These are phyloP conservation scores for Rhabdophis nuchalis DNA, from an alignment of 2,797 vertebrate species.

Conservation along the genomic window DNA sequence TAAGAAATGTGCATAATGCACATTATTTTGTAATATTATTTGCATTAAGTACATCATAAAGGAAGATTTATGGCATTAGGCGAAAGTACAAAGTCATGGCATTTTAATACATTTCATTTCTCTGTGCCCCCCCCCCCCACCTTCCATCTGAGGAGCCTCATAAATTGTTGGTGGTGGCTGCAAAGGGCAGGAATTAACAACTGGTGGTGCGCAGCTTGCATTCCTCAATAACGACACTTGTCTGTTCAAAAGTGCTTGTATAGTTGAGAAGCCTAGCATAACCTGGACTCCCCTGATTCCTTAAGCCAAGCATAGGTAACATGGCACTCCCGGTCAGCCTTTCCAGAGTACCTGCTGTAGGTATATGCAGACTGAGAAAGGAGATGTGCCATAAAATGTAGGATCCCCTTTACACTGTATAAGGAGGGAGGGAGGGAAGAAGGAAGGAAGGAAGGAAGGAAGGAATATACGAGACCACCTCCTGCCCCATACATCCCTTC, in stretches of 20 bases:
- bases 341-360: background rate
- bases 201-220: background rate
- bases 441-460: background rate
- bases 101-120: constrained; percentile 45
- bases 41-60: constrained; percentile 53
- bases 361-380: background rate
- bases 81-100: constrained; percentile 33
- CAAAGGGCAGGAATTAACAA: background rate
- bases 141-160: constrained; percentile 25
- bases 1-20: constrained; percentile 53
- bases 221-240: background rate
- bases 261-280: background rate
- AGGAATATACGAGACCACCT: too few relatives aligned
- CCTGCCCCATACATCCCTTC: too few relatives aligned
- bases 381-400: background rate
- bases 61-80: constrained; percentile 26
- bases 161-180: background rate
- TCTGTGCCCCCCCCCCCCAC: background rate
- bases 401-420: background rate
- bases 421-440: background rate
- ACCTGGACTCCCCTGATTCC: background rate
- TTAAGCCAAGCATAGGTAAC: background rate
- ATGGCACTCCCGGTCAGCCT: background rate
- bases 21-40: constrained; percentile 51
- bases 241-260: background rate